These are phyloP conservation scores for Hirtodrosophila confusa DNA, from an alignment of 2,888 invertebrate genomes.

Conservation along the genomic window DNA sequence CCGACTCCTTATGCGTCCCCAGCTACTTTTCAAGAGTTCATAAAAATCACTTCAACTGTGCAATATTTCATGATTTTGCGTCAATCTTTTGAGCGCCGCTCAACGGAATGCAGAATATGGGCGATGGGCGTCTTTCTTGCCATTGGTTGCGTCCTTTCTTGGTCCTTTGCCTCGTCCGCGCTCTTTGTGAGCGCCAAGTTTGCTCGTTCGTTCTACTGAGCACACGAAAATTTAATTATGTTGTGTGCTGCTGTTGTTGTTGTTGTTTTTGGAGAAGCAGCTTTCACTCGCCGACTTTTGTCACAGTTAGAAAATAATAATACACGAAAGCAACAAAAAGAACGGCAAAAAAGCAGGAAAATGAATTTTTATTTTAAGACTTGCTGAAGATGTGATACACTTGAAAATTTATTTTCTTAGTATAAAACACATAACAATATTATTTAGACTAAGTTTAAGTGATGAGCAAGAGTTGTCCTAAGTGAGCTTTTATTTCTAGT, in stretches of 20 bases:
- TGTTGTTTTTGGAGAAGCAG: constrained; percentile 30
- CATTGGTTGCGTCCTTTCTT: neutral
- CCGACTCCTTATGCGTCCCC: constrained; percentile 24
- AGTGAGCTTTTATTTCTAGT: too few species aligned
- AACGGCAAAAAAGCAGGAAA: neutral
- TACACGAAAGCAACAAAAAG: constrained; percentile 1
- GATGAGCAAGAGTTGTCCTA: too few species aligned
- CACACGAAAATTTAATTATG: constrained; percentile 72
- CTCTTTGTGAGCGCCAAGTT: constrained; percentile 54
- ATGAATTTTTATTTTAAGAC: neutral
- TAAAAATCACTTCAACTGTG: constrained; percentile 78
- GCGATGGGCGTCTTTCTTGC: constrained; percentile 5
- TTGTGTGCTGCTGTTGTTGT: constrained; percentile 20
- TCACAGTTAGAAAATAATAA: constrained; percentile 54
- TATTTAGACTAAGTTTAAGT: too few species aligned
- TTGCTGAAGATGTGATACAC: constrained; percentile 16
- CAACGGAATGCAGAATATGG: constrained; percentile 26
- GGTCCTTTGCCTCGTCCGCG: neutral
- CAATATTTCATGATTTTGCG: constrained; percentile 72
- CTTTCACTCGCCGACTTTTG: constrained; percentile 57
- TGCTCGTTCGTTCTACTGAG: constrained; percentile 63
- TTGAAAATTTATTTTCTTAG: constrained; percentile 6
- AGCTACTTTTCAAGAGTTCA: constrained; percentile 70
- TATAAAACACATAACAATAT: too few species aligned
- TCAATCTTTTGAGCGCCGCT: constrained; percentile 63